Evolutionary conservation across 2,888 invertebrate genomes (phyloP).

Genomic region (Apeira syringaria): DNA sequence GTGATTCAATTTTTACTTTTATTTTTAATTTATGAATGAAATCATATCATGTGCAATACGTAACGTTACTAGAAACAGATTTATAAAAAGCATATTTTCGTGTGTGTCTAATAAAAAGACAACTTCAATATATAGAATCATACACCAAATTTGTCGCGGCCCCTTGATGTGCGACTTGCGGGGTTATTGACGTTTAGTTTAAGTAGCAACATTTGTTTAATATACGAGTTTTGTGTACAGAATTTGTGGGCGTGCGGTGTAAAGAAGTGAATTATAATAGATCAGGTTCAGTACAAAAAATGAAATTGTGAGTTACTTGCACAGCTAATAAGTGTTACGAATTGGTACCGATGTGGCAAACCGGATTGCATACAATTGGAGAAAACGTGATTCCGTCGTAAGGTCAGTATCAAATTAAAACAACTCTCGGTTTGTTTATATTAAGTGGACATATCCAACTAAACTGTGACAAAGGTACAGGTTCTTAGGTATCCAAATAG

Average conservation of each 20-base stretch:
- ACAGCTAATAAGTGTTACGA: slow-evolving; percentile 61
- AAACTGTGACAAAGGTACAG: too few relatives aligned
- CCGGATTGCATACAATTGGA: slow-evolving; percentile 70
- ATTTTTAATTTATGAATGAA: slow-evolving; percentile 54
- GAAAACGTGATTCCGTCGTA: slow-evolving; percentile 76
- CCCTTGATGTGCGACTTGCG: slow-evolving; percentile 49
- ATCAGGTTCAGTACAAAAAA: slow-evolving; percentile 42
- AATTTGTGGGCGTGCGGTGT: slow-evolving; percentile 48
- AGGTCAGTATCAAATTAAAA: slow-evolving; percentile 60
- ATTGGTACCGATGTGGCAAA: slow-evolving; percentile 78
- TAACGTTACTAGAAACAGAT: slow-evolving; percentile 16
- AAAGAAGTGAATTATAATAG: slow-evolving; percentile 38
- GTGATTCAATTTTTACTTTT: slow-evolving; percentile 18
- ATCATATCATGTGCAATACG: slow-evolving; percentile 39
- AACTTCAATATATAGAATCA: slow-evolving; percentile 7
- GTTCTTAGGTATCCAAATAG: too few relatives aligned
- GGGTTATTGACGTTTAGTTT: slow-evolving; percentile 73
- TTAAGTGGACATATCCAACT: too few relatives aligned
- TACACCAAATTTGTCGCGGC: slow-evolving; percentile 32
- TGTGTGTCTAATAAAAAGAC: neutral
- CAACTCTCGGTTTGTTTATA: too few relatives aligned
- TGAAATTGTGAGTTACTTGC: slow-evolving; percentile 51
- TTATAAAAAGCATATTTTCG: slow-evolving; percentile 2
- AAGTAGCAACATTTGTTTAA: slow-evolving; percentile 55
- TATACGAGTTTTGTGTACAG: slow-evolving; percentile 64